Evolutionary conservation across 1,140 invertebrate species (phyloP), one percentile per base, ranked within the genome.

Genomic region (Saccostrea cuccullata): DNA sequence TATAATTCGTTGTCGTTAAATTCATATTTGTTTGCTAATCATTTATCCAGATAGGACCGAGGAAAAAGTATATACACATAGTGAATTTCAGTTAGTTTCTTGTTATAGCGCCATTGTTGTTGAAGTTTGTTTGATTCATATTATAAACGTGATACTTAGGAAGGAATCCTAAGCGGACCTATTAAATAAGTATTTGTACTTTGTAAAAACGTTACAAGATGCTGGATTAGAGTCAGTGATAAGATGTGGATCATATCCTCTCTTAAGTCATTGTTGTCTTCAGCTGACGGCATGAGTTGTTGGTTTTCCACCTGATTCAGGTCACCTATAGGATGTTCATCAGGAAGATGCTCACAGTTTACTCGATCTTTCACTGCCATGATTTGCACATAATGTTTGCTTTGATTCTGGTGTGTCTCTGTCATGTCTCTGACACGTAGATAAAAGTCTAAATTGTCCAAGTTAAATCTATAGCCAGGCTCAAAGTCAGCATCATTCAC

Each of bases 361-460:
- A 82, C 77, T 40, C 77, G 23, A 23, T 82, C 77, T 82, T 82
- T 82, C 23, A 82, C 36, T 26, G 77, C 77, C 77, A 82, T 82
- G 17, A 82, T 30, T 82, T 82, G 77, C 8, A 82, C 13, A 40
- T 82, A 82, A 26, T 82, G 77, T 40, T 40, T 82, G 8, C 23
- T 26, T 26, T 26, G 5, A 82, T 82, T 82, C 36, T 82, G 77
- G 13, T 82, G 77, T 20, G 17, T 40, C 26, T 82, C 77, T 26
- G 77, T 82, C 77, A 82, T 40, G 36, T 82, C 36, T 26, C 77
- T 23, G 23, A 82, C 77, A 26, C 26, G 23, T 23, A 82, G 9
- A 40, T 82, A 36, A 17, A 82, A 82, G 17, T 82, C 77, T 82
- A 82, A 82, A 36, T 82, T 82, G 64, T 70, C 64, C 13, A 70